These are phyloP conservation scores for Verasper variegatus DNA, from an alignment of 2,113 vertebrate species.

Conservation along the genomic window DNA sequence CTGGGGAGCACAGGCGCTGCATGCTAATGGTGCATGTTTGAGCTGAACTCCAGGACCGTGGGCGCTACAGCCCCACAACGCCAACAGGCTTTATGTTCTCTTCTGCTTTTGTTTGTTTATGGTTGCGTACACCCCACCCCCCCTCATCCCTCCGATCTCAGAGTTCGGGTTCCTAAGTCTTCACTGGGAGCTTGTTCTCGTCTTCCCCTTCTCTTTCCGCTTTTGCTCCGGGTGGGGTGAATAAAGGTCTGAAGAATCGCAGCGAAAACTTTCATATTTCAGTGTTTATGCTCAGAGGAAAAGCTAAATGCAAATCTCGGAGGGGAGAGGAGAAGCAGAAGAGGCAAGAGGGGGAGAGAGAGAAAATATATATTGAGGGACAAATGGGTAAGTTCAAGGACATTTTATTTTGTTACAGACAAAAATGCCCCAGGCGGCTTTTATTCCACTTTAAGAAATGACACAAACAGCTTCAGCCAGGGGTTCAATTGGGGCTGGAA, in stretches of 20 bases:
- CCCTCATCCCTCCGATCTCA: neutral
- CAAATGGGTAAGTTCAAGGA: slow-evolving; percentile 40
- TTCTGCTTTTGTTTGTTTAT: slow-evolving; percentile 66
- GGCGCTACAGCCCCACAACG: slow-evolving; percentile 10
- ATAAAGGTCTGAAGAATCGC: slow-evolving; percentile 53
- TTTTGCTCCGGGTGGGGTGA: slow-evolving; percentile 45
- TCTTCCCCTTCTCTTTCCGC: neutral
- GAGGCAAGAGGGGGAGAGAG: slow-evolving; percentile 16
- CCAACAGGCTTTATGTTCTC: slow-evolving; percentile 60
- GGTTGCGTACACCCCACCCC: slow-evolving; percentile 26
- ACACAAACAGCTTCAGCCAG: slow-evolving; percentile 24
- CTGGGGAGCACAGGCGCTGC: slow-evolving; percentile 58
- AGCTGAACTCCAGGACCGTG: slow-evolving; percentile 69
- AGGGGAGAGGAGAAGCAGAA: slow-evolving; percentile 4
- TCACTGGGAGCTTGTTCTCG: slow-evolving; percentile 26
- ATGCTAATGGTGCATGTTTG: slow-evolving; percentile 74
- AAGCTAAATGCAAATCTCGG: slow-evolving; percentile 57
- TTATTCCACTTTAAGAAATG: slow-evolving; percentile 24
- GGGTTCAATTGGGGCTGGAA: neutral
- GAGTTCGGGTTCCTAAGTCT: slow-evolving; percentile 52
- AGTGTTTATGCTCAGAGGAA: slow-evolving; percentile 48
- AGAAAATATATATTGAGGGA: slow-evolving; percentile 14
- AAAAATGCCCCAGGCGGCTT: slow-evolving; percentile 24
- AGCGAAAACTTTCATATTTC: slow-evolving; percentile 57
- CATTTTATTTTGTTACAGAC: slow-evolving; percentile 30